Percentiles rank a stretch among this genome's conserved stretches.
These are phyloP conservation scores for Lochmaea crataegi DNA, from an alignment of 2,888 invertebrate genomes.

Conservation along the genomic window DNA sequence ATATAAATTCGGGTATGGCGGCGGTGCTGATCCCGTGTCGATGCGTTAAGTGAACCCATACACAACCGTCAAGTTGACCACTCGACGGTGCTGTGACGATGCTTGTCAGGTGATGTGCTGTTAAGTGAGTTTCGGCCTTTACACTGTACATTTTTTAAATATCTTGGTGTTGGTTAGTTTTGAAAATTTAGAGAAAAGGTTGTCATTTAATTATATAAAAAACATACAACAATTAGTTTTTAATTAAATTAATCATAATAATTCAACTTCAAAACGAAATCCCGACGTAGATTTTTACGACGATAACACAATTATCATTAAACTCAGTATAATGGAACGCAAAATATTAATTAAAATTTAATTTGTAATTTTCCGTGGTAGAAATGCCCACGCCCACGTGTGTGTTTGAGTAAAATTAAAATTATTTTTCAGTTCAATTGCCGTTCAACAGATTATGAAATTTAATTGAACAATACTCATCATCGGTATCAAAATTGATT, in stretches of 20 bases:
- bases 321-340: conserved; percentile 15
- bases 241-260: not conserved
- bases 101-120: too few relatives aligned
- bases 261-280: conserved; percentile 6
- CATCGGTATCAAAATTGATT: conserved; percentile 50
- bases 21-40: too few relatives aligned
- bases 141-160: too few relatives aligned
- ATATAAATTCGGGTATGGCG: too few relatives aligned
- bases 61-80: too few relatives aligned
- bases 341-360: conserved; percentile 51
- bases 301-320: conserved; percentile 13
- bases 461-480: conserved; percentile 52
- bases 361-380: conserved; percentile 47
- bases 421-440: conserved; percentile 53
- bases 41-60: too few relatives aligned
- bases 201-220: not conserved
- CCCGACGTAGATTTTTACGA: not conserved
- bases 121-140: too few relatives aligned
- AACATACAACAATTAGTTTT: not conserved
- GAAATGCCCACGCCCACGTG: conserved; percentile 25
- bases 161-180: not conserved
- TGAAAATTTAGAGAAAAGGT: not conserved
- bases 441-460: conserved; percentile 48
- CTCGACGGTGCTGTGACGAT: too few relatives aligned
- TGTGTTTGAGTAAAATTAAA: conserved; percentile 47